Conservation (phyloP, 37 sponge, comb jelly and placozoan genomes). For the Cladorhizidae sp. region DNA sequence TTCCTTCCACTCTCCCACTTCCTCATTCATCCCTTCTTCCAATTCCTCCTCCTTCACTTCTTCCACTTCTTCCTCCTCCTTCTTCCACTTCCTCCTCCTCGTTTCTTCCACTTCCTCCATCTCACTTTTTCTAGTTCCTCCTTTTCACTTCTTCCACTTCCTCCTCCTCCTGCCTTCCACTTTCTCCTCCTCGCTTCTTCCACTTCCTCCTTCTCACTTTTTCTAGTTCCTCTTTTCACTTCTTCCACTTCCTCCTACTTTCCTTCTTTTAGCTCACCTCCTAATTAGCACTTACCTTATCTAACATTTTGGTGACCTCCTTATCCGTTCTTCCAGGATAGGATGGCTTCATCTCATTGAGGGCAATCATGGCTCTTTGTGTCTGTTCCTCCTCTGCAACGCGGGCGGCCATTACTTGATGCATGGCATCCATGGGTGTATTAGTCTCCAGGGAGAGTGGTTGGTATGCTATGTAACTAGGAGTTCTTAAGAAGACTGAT, state of each 20-base stretch:
- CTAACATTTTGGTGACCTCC: slow-evolving; percentile 22
- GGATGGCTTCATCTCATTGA: slow-evolving; percentile 41
- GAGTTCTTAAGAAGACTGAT: background rate
- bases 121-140: too few relatives aligned
- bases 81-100: background rate
- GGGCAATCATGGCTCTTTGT: slow-evolving; percentile 76
- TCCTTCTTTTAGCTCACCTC: too few relatives aligned
- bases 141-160: too few relatives aligned
- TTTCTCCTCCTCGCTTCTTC: background rate
- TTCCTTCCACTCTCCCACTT: background rate
- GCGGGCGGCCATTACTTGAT: slow-evolving; percentile 46
- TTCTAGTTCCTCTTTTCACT: too few relatives aligned
- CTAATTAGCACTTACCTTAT: too few relatives aligned
- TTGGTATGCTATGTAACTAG: slow-evolving; percentile 11
- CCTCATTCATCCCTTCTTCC: too few relatives aligned
- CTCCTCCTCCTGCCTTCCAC: too few relatives aligned
- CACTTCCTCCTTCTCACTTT: background rate
- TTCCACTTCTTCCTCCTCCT: background rate
- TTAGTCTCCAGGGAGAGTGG: slow-evolving; percentile 19
- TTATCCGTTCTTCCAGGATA: slow-evolving; percentile 42
- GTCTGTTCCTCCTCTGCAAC: slow-evolving; percentile 78
- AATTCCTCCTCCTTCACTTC: too few relatives aligned
- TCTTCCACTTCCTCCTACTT: too few relatives aligned
- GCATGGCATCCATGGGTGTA: slow-evolving; percentile 22
- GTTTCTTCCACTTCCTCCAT: too few relatives aligned